A percentile compares a stretch with the other conserved stretches of the same genome.
Conservation (phyloP, 2,113 vertebrate genomes). For the Coptodon rendalli region DNA sequence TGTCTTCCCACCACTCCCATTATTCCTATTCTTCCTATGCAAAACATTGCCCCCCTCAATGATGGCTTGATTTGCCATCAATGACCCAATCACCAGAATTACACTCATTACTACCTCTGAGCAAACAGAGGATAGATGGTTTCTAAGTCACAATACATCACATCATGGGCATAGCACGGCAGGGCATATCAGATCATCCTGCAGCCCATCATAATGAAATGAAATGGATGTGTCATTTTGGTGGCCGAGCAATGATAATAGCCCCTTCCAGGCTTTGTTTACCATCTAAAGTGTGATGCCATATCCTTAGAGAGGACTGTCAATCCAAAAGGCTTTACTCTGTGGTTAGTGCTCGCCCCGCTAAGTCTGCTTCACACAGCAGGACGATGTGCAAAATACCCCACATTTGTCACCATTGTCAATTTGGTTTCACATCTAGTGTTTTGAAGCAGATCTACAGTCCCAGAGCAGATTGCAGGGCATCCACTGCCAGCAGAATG, state of each 20-base stretch:
- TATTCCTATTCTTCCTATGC: background rate
- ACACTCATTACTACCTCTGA: background rate
- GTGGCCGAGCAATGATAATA: constrained; percentile 11
- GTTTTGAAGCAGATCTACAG: background rate
- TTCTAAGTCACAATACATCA: background rate
- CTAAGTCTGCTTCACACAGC: background rate
- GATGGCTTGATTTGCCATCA: background rate
- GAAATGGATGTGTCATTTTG: constrained; percentile 2
- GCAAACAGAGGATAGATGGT: background rate
- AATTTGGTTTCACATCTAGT: background rate
- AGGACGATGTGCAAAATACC: background rate
- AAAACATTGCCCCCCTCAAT: background rate
- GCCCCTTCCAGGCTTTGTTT: background rate
- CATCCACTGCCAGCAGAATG: background rate
- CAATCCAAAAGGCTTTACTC: background rate
- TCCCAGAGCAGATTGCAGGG: constrained; percentile 10
- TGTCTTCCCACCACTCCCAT: constrained; percentile 16
- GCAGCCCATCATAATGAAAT: background rate
- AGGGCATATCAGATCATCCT: background rate
- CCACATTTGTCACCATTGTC: background rate
- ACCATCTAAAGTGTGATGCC: constrained; percentile 7
- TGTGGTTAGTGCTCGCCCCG: background rate
- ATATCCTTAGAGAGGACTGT: background rate
- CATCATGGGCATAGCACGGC: background rate
- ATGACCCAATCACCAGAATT: background rate